Conservation (phyloP, 2,797 vertebrate genomes). For the Eutrigla gurnardus region DNA sequence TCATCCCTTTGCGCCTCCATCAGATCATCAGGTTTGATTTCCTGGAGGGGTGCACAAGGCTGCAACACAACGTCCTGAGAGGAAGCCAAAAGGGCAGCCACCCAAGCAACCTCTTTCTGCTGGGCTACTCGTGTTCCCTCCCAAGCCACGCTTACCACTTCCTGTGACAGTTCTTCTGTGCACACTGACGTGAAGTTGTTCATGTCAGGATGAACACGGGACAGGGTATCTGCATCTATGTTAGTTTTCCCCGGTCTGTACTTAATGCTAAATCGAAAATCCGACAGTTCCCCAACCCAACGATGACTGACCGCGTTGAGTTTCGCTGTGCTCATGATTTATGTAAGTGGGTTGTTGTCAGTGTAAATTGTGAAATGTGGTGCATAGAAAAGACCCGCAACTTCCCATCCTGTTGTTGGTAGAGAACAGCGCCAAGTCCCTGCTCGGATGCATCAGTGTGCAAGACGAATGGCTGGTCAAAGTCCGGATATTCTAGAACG, state of each 20-base stretch:
- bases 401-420: no score
- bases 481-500: no score
- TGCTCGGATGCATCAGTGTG: no score
- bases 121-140: background rate
- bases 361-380: background rate
- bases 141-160: slow-evolving; percentile 10
- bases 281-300: background rate
- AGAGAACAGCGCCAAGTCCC: no score
- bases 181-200: background rate
- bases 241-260: background rate
- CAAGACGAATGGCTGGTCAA: no score
- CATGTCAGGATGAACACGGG: background rate
- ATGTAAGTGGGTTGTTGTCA: background rate
- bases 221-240: background rate
- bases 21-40: no score
- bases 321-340: no score
- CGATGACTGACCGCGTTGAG: no score
- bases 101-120: no score
- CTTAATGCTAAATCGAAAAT: background rate
- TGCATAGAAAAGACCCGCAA: slow-evolving; percentile 1
- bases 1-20: no score
- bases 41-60: no score
- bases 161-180: background rate
- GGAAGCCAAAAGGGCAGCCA: background rate
- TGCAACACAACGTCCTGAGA: no score